Evolutionary conservation across 2,113 vertebrate species (phyloP), one percentile per base, ranked within the genome.

Genomic region (Phalacrocorax carbo): DNA sequence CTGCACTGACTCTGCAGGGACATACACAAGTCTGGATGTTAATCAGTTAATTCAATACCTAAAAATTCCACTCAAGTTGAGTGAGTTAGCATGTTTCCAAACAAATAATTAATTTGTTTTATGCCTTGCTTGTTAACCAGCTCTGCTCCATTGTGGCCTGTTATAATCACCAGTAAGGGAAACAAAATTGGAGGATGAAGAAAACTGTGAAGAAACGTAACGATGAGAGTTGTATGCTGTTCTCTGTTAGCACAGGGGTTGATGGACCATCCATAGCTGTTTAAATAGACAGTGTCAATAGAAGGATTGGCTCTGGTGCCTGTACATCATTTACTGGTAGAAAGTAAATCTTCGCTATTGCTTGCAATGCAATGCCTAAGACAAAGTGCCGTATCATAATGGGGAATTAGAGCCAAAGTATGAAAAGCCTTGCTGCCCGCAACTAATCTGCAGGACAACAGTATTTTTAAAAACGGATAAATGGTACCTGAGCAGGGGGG

Each of bases 381-480:
- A 57, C 51, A 48, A 70, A 88, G n/a, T 46, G 78, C 66, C 82
- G 44, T 64, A 78, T 77, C 73, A 62, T 90, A 85, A 82, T 6
- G 26, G n/a, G 46, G 60, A 61, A 91, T 73, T 79, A 76, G 62
- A 95, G 40, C 36, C 82, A 91, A 80, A 52, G 25, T 92, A 79
- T n/a, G 90, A 70, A 88, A 85, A 95, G 54, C 62, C 34, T 90
- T 87, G 78, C 58, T 94, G 82, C 82, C 71, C 5, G 4, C 81
- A 87, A 68, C 69, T 95, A 84, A 89, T 81, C 77, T 64, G 22
- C 29, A 87, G 62, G 54, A 73, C 57, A 82, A 42, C n/a, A 13
- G 68, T 70, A 48, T 93, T 93, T 80, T 10, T 27, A 77, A 94
- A 95, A 90, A 86, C 42, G 15, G 58, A 85, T 94, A 83, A 92